Evolutionary conservation across 2,797 vertebrate genomes (phyloP), one percentile per base, ranked within the genome.

Genomic region (Lycodopsis pacificus): DNA sequence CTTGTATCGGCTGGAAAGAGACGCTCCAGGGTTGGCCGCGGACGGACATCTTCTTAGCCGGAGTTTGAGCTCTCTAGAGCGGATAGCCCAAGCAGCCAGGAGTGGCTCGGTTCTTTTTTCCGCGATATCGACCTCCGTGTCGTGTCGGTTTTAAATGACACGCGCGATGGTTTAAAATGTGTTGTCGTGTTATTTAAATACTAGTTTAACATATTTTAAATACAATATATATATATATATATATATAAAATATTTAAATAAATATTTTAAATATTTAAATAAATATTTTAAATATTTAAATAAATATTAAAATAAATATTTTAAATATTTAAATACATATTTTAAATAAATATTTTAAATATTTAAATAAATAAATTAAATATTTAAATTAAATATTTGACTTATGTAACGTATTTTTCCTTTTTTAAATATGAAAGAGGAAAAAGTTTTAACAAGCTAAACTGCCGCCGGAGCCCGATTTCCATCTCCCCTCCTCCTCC

Each of bases 371-470:
- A 30, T 30, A 3, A 4, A 4, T 25, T 25, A 25, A 25, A 25
- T 25, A 25, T 25, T 6, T 32, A 7, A 32, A 4, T 34, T 34
- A 34, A 32, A 34, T 34, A 34, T 2, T 34, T 34, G 32, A 34
- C 32, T 7, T 34, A 32, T 32, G 7, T 32, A 32, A 32, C 66
- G 42, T 44, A 13, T 13, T 42, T 13, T 42, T 42, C 4, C 15
- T 10, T 44, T 44, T 44, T 44, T 42, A 42, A 44, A 44, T 15
- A 44, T 15, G 15, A 44, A 56, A 65, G 80, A 86, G 88, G 77
- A 82, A 83, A 89, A 89, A 76, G 74, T 81, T 72, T 81, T 73
- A 77, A 79, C 78, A 12, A 40, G 53, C 30, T 30, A 56, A 17
- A 15, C 53, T 46, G 34, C 71, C 82, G 32, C 32, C 32, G 32